Conservation (phyloP, 2,113 vertebrate species). For the Serinus canaria region DNA sequence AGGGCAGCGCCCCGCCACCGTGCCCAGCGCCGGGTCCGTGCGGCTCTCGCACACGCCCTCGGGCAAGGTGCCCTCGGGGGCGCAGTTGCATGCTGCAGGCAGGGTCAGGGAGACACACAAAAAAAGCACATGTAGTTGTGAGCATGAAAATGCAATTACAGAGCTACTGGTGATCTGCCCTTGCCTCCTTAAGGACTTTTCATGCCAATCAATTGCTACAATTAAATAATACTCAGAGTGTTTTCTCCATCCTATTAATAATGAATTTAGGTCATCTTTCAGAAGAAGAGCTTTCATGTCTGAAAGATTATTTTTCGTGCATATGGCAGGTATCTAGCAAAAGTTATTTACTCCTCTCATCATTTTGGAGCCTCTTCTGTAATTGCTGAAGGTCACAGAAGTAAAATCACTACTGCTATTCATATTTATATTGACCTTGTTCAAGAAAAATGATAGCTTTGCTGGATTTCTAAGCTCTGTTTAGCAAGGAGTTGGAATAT, state of each 20-base stretch:
- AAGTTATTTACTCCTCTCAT: background rate
- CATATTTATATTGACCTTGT: background rate
- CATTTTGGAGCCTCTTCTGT: background rate
- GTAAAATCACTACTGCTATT: background rate
- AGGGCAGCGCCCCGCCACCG: conserved; percentile 65
- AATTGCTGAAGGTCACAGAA: background rate
- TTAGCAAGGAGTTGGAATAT: background rate
- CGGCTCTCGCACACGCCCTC: conserved; percentile 73
- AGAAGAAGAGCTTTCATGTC: background rate
- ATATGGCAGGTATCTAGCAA: background rate
- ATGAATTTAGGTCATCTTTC: background rate
- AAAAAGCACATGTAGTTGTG: background rate
- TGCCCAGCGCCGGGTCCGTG: conserved; percentile 57
- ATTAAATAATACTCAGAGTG: background rate
- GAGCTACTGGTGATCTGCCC: background rate
- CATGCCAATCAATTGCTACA: background rate
- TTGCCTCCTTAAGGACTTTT: background rate
- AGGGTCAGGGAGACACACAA: background rate
- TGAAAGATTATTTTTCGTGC: background rate
- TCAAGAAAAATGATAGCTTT: background rate
- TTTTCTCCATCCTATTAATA: background rate
- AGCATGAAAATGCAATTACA: background rate
- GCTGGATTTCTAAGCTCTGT: background rate
- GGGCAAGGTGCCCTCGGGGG: conserved; percentile 68
- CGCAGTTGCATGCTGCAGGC: conserved; percentile 79